Conservation (phyloP, 2,797 vertebrate genomes). For the Syndactyla subalaris region DNA sequence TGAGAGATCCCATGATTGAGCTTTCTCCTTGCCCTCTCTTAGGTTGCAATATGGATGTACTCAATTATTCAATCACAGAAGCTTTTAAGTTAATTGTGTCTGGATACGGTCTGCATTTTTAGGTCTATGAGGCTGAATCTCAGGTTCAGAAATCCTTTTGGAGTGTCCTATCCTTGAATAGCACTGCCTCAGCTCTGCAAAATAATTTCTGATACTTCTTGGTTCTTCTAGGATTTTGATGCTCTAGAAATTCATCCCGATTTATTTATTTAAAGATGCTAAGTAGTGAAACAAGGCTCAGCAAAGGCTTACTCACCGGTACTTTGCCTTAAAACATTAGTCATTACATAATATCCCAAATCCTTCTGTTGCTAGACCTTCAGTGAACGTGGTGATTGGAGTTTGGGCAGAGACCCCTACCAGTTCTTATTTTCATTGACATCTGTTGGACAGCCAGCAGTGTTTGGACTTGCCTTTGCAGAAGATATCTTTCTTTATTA, state of each 20-base stretch:
- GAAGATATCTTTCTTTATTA: background rate
- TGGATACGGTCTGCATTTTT: background rate
- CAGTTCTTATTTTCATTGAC: background rate
- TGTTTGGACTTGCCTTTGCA: background rate
- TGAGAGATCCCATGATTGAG: background rate
- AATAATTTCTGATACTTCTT: background rate
- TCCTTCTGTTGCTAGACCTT: background rate
- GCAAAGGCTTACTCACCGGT: background rate
- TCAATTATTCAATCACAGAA: constrained; percentile 42
- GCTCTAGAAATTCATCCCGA: background rate
- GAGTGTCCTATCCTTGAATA: background rate
- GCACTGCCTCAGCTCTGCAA: background rate
- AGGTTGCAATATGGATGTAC: background rate
- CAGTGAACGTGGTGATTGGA: background rate
- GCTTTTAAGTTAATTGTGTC: constrained; percentile 31
- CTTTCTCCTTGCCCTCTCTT: constrained; percentile 6
- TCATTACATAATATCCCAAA: background rate
- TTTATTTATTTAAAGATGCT: background rate
- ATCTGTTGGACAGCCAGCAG: background rate
- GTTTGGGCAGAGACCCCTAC: background rate
- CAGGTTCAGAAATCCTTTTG: background rate
- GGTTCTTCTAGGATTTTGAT: background rate
- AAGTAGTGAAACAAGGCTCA: background rate
- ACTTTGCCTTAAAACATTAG: background rate
- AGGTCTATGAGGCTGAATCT: background rate